These are phyloP conservation scores for Drosophila ustulata DNA, from an alignment of 2,888 invertebrate species.

Conservation along the genomic window DNA sequence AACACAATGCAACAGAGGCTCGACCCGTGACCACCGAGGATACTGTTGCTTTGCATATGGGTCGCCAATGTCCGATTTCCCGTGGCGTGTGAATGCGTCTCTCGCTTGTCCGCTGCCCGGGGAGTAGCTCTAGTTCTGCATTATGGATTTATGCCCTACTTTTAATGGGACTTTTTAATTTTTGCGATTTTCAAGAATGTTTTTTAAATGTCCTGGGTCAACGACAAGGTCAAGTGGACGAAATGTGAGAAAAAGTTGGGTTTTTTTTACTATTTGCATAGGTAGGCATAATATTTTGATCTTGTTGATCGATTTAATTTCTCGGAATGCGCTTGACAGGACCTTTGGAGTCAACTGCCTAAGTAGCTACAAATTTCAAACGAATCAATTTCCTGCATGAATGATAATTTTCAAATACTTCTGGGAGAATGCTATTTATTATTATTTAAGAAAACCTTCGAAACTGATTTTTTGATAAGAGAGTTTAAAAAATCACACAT, in stretches of 20 bases:
- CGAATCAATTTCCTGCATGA: constrained; percentile 36
- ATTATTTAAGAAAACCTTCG: neutral
- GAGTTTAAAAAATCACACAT: too few relatives aligned
- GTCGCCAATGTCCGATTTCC: constrained; percentile 33
- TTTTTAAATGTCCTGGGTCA: constrained; percentile 48
- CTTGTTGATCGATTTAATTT: constrained; percentile 37
- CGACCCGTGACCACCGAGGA: constrained; percentile 44
- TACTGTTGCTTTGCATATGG: constrained; percentile 50
- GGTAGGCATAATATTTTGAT: constrained; percentile 56
- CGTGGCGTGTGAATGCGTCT: constrained; percentile 55
- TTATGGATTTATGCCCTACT: constrained; percentile 49
- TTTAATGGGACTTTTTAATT: constrained; percentile 51
- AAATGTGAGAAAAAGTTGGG: constrained; percentile 43
- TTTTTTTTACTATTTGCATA: constrained; percentile 27
- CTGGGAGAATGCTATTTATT: neutral
- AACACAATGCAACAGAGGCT: constrained; percentile 35
- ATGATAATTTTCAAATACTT: constrained; percentile 3
- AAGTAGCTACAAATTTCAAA: constrained; percentile 25
- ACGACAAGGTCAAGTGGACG: constrained; percentile 54
- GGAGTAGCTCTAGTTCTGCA: constrained; percentile 12
- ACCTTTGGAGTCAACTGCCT: constrained; percentile 48
- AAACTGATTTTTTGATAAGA: too few relatives aligned
- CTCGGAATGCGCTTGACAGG: constrained; percentile 31
- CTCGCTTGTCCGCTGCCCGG: constrained; percentile 14
- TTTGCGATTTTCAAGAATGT: constrained; percentile 35